Evolutionary conservation across 1,140 invertebrate genomes (phyloP).

Genomic region (Atta texana): DNA sequence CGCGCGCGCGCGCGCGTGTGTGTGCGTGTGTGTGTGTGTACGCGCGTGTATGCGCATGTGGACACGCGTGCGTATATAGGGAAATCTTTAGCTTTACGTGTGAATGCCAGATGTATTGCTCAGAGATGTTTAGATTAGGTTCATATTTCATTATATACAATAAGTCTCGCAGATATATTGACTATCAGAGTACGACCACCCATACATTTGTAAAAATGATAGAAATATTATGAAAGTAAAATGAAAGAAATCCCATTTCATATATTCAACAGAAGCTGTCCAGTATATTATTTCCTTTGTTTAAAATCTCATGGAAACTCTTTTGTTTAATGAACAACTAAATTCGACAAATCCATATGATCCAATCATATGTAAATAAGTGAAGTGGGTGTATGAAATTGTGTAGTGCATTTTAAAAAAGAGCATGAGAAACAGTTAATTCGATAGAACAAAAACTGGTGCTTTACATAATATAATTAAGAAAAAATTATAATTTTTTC

Average conservation of each 20-base stretch:
- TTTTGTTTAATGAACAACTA: not conserved
- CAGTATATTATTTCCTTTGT: not conserved
- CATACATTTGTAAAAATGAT: not conserved
- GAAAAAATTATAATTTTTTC: constrained; percentile 10
- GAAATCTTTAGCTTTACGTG: not conserved
- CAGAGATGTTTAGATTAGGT: not conserved
- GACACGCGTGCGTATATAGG: too few relatives aligned
- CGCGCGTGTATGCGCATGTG: too few relatives aligned
- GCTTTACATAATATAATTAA: constrained; percentile 4
- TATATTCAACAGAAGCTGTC: not conserved
- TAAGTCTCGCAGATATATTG: not conserved
- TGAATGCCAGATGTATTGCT: not conserved
- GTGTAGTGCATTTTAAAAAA: constrained; percentile 81
- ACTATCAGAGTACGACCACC: not conserved
- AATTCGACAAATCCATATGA: not conserved
- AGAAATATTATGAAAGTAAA: not conserved
- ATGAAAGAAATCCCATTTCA: not conserved
- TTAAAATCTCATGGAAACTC: not conserved
- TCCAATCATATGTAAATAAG: not conserved
- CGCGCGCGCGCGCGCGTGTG: too few relatives aligned
- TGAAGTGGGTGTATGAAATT: constrained; percentile 76
- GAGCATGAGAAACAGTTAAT: constrained; percentile 76
- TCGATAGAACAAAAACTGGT: constrained; percentile 65
- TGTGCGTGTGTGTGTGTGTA: too few relatives aligned
- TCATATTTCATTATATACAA: constrained; percentile 4